Percentiles rank a stretch among this genome's conserved stretches.
phyloP scores from a whole-genome alignment of 2,113 vertebrate genomes.

The Cariama cristata region DNA sequence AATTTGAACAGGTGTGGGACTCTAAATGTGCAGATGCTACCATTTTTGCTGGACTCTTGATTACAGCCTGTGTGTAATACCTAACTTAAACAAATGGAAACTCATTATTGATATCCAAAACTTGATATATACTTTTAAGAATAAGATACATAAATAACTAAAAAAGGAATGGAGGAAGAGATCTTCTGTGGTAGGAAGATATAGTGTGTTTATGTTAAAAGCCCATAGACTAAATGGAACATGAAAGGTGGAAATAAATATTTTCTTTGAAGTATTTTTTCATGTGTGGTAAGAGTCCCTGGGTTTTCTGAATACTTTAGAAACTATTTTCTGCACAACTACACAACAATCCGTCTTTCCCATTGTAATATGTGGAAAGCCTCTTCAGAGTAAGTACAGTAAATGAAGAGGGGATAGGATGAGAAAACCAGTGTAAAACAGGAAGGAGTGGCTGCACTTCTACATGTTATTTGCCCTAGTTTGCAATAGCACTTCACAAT shows the following conservation, averaged over 20 bases:
- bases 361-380: neutral
- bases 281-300: neutral
- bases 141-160: neutral
- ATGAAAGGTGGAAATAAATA: neutral
- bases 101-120: neutral
- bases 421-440: neutral
- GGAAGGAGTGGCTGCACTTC: neutral
- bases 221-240: neutral
- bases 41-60: neutral
- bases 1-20: neutral
- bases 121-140: neutral
- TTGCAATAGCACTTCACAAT: neutral
- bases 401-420: neutral
- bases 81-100: neutral
- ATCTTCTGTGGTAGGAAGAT: neutral
- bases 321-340: neutral
- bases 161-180: neutral
- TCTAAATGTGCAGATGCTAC: neutral
- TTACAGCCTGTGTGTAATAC: neutral
- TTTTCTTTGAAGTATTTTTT: neutral
- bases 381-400: neutral
- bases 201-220: neutral
- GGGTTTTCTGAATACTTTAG: neutral
- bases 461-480: neutral
- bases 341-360: neutral